Evolutionary conservation across 2,888 invertebrate genomes (phyloP).

Genomic region (Falcaria lacertinaria): DNA sequence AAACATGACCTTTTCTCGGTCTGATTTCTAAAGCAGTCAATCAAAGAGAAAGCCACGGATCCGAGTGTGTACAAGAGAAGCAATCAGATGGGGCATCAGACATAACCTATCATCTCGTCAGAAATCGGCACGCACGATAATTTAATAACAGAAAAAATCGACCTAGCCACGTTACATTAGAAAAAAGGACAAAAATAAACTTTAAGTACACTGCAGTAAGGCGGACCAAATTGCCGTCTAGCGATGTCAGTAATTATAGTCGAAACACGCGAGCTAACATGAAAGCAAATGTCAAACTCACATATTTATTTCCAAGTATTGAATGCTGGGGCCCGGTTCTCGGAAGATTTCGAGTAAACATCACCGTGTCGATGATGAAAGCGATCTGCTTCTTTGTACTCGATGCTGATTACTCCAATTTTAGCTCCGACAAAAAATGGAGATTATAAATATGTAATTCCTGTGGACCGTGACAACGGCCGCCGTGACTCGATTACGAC

Average conservation of each 20-base stretch:
- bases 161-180: slow-evolving; percentile 44
- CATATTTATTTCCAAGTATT: slow-evolving; percentile 80
- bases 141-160: slow-evolving; percentile 74
- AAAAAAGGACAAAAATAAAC: slow-evolving; percentile 52
- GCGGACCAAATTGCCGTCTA: slow-evolving; percentile 31
- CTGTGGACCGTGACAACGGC: slow-evolving; percentile 63
- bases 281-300: slow-evolving; percentile 80
- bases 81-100: slow-evolving; percentile 76
- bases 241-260: slow-evolving; percentile 63
- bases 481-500: slow-evolving; percentile 47
- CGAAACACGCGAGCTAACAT: slow-evolving; percentile 74
- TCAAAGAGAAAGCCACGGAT: slow-evolving; percentile 75
- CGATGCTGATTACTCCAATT: slow-evolving; percentile 76
- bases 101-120: slow-evolving; percentile 76
- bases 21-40: slow-evolving; percentile 64
- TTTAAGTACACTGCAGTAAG: slow-evolving; percentile 50
- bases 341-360: slow-evolving; percentile 74
- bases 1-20: slow-evolving; percentile 46
- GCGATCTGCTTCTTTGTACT: slow-evolving; percentile 77
- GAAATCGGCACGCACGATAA: slow-evolving; percentile 79
- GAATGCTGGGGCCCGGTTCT: slow-evolving; percentile 72
- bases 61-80: slow-evolving; percentile 74
- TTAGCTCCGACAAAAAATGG: slow-evolving; percentile 45
- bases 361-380: slow-evolving; percentile 79
- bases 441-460: slow-evolving; percentile 53